A percentile compares a stretch with the other conserved stretches of the same genome.
Conservation (phyloP, 53 echinoderm and acorn worm genomes). For the Henricia sp. region DNA sequence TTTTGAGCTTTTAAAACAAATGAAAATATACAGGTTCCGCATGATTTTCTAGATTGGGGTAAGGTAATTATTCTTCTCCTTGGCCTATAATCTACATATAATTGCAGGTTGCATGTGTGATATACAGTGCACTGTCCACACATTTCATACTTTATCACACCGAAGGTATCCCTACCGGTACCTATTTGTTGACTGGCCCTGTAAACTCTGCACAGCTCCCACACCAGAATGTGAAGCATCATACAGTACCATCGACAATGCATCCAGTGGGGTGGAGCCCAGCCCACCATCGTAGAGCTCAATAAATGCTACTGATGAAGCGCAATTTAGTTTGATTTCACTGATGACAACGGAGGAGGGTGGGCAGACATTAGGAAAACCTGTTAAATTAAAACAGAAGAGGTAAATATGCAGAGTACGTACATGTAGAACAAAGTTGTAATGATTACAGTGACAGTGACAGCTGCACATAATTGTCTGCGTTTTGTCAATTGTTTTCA, state of each 20-base stretch:
- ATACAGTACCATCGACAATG: constrained; percentile 21
- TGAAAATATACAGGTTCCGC: too few species aligned
- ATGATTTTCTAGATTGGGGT: too few species aligned
- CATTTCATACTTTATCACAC: too few species aligned
- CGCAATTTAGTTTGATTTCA: constrained; percentile 65
- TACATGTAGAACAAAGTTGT: background rate
- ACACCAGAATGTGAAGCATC: background rate
- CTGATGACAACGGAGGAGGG: constrained; percentile 75
- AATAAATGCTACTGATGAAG: constrained; percentile 65
- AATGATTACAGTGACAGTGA: too few species aligned
- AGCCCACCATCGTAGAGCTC: constrained; percentile 92
- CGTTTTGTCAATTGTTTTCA: too few species aligned
- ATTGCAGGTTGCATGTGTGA: too few species aligned
- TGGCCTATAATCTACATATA: too few species aligned
- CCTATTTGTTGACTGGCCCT: constrained; percentile 42
- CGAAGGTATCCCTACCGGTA: too few species aligned
- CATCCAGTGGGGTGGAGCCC: constrained; percentile 57
- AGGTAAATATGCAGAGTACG: background rate
- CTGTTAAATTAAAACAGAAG: constrained; percentile 35
- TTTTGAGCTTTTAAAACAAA: too few species aligned
- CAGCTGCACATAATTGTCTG: too few species aligned
- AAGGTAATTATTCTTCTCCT: too few species aligned
- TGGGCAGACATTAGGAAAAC: constrained; percentile 76
- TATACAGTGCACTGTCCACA: too few species aligned
- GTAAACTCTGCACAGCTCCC: background rate